Conservation (phyloP, 1,140 invertebrate species). For the Phymorhynchus buccinoides region DNA sequence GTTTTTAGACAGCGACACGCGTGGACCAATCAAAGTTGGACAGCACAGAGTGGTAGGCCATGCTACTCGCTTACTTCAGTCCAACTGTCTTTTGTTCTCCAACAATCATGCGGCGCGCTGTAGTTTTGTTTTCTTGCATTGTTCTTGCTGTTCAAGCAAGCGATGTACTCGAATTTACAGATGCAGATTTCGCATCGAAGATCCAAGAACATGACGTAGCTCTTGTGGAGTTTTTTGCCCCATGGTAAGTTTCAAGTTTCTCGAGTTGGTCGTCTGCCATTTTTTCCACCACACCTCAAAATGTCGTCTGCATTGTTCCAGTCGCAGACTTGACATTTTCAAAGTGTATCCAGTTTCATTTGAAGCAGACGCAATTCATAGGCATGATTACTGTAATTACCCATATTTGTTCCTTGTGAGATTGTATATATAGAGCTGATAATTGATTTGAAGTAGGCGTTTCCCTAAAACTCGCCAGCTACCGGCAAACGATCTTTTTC, state of each 20-base stretch:
- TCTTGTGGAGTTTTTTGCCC: constrained; percentile 98
- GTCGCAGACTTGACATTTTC: not conserved
- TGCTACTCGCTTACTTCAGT: not conserved
- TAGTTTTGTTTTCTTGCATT: constrained; percentile 1
- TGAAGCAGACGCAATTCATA: too few species aligned
- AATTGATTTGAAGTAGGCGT: too few species aligned
- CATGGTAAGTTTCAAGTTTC: constrained; percentile 81
- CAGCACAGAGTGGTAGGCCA: not conserved
- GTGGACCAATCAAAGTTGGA: constrained; percentile 11
- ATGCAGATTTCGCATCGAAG: constrained; percentile 86
- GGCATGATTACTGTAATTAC: too few species aligned
- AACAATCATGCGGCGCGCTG: not conserved
- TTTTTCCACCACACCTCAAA: not conserved
- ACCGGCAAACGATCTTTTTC: too few species aligned
- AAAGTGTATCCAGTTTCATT: not conserved
- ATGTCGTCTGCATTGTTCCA: not conserved
- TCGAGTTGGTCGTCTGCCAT: constrained; percentile 10
- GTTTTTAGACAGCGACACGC: not conserved
- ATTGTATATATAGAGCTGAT: too few species aligned
- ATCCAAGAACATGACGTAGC: constrained; percentile 88
- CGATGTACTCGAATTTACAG: constrained; percentile 90
- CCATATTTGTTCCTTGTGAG: too few species aligned
- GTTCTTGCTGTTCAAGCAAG: constrained; percentile 43
- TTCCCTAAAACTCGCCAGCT: too few species aligned
- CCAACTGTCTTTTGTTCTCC: not conserved